Base-by-base conservation (phyloP, 2,113 vertebrate species). In the Sporophila hypoxantha region DNA sequence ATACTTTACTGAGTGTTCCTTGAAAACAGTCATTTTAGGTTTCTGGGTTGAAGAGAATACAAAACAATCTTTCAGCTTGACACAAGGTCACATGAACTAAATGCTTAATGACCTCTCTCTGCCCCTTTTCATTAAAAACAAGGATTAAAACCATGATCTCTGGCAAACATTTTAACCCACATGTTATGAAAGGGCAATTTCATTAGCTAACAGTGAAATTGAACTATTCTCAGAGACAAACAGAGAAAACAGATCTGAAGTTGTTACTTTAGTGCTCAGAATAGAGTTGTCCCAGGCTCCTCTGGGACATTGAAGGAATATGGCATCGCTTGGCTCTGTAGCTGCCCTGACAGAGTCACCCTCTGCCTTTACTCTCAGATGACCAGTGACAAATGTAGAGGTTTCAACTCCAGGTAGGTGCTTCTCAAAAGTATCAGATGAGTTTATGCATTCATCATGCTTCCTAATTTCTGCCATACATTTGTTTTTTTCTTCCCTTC, bases 11-110 rank as follows among this genome's bases (percentile, higher is more conserved):
- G 44, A 81, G 55, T 30, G 52, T 47, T 92, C 83, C 83, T 83
- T 90, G 70, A 92, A 94, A 91, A 90, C 23, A 86, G 85, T 59
- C 89, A 82, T 90, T 93, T 97, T 91, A 67, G 76, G 11, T 66
- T 91, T 85, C 85, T 90, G 64, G 68, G 61, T 46, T 77, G 61
- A 85, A 82, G 66, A 95, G 66, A 85, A 81, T 74, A 83, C 84
- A 93, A 81, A 70, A 83, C 1, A 1, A 66, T 82, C 88, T 86
- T 92, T 95, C 74, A 90, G 78, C 36, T 85, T 90, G 91, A 26
- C 61, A 49, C 50, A 78, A 13, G 42, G 87, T 75, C 52, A 87
- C 44, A 44, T 73, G 71, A 47, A 50, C 15, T 81, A 37, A 65
- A 34, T 65, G 62, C 77, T 93, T 85, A 92, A 85, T 80, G 37